These are phyloP conservation scores for Ameiurus melas DNA, from an alignment of 2,113 vertebrate genomes.

Conservation along the genomic window DNA sequence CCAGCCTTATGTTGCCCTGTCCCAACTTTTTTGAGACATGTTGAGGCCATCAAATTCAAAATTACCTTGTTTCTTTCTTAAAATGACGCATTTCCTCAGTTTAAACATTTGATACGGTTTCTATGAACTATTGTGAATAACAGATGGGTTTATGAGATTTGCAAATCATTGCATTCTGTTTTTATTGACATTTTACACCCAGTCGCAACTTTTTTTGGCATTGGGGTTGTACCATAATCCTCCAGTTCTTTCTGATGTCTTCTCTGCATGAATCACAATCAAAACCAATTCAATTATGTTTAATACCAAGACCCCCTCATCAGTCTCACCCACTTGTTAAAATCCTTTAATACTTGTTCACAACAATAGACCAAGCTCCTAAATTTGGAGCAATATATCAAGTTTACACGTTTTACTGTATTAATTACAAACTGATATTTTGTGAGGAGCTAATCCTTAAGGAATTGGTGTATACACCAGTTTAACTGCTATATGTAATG, in stretches of 20 bases:
- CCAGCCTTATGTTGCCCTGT: no score
- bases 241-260: background rate
- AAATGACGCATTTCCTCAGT: no score
- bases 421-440: background rate
- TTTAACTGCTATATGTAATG: slow-evolving; percentile 2
- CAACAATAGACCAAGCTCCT: background rate
- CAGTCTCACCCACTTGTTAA: background rate
- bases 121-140: no score
- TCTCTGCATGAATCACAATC: background rate
- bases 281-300: background rate
- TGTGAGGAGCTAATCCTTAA: background rate
- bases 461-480: background rate
- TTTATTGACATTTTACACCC: no score
- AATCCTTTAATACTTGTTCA: background rate
- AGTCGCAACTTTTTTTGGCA: no score
- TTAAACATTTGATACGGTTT: no score
- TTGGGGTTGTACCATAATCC: background rate
- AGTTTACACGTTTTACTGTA: background rate
- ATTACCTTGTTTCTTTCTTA: no score
- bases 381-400: background rate
- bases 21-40: no score
- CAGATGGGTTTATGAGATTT: no score
- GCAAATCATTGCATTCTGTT: no score
- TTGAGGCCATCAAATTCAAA: no score
- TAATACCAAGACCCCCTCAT: background rate